phyloP scores from a whole-genome alignment of 2,888 invertebrate species.

The Zhuqinia jingwanae region DNA sequence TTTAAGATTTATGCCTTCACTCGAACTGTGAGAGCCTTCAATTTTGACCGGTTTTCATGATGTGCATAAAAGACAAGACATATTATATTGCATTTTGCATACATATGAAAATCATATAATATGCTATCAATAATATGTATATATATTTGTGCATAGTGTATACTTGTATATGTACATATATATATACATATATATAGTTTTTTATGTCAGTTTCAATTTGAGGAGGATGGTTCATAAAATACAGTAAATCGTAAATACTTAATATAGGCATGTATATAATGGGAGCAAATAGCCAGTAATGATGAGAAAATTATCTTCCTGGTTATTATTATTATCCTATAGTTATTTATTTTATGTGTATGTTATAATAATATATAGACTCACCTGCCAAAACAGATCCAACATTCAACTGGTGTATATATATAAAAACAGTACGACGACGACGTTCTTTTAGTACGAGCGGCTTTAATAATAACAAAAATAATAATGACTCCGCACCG shows the following conservation, averaged over 20 bases:
- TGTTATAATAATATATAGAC: slow-evolving; percentile 8
- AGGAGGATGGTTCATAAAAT: not conserved
- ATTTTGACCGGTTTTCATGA: slow-evolving; percentile 18
- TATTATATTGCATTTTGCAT: no score
- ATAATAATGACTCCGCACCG: slow-evolving; percentile 30
- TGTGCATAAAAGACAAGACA: no score
- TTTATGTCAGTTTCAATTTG: not conserved
- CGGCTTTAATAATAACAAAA: slow-evolving; percentile 19
- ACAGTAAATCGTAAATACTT: not conserved
- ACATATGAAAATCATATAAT: not conserved
- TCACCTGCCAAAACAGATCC: slow-evolving; percentile 72
- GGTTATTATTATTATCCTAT: not conserved
- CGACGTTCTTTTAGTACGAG: no score
- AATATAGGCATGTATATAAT: not conserved
- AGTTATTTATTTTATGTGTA: not conserved
- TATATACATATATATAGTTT: not conserved
- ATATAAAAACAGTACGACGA: slow-evolving; percentile 13
- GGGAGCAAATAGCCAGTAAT: not conserved
- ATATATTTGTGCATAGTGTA: not conserved
- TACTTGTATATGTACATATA: not conserved
- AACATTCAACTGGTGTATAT: slow-evolving; percentile 65
- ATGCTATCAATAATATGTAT: no score
- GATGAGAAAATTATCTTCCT: not conserved
- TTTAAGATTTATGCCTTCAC: no score
- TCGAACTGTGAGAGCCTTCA: not conserved